phyloP scores from a whole-genome alignment of 2,888 invertebrate genomes.

The Eupithecia subumbrata region DNA sequence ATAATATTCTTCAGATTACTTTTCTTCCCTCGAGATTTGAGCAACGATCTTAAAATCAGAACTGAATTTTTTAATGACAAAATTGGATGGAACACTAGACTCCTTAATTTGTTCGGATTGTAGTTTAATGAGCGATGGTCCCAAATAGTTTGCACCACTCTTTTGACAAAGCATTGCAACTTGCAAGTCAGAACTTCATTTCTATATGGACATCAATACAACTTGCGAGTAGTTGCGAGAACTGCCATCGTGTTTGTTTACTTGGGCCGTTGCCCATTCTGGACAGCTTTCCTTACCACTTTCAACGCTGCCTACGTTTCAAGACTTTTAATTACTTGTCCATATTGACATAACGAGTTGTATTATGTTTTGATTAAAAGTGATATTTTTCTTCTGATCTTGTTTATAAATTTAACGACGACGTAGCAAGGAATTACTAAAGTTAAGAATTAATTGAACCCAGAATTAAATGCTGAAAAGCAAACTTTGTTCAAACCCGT shows the following conservation, averaged over 20 bases:
- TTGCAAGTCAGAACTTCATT: slow-evolving; percentile 6
- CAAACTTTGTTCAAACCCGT: no score
- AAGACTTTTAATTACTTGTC: slow-evolving; percentile 72
- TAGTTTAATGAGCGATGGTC: not conserved
- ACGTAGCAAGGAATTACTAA: not conserved
- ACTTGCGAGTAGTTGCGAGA: slow-evolving; percentile 44
- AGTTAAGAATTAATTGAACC: not conserved
- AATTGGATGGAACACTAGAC: not conserved
- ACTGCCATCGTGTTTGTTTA: slow-evolving; percentile 57
- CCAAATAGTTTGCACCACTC: not conserved
- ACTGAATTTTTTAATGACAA: not conserved
- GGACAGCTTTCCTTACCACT: slow-evolving; percentile 79
- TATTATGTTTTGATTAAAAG: slow-evolving; percentile 8
- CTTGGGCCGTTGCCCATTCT: slow-evolving; percentile 64
- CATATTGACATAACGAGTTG: slow-evolving; percentile 21
- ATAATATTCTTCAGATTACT: not conserved
- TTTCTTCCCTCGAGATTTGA: not conserved
- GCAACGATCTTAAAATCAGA: not conserved
- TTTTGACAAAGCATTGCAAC: not conserved
- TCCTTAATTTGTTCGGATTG: not conserved
- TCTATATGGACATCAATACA: slow-evolving; percentile 11
- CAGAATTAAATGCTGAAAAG: no score
- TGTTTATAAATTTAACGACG: not conserved
- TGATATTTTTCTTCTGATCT: not conserved
- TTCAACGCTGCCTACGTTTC: slow-evolving; percentile 68